Base-by-base conservation (phyloP, 1,140 invertebrate species). In the Stegodyphus dumicola region DNA sequence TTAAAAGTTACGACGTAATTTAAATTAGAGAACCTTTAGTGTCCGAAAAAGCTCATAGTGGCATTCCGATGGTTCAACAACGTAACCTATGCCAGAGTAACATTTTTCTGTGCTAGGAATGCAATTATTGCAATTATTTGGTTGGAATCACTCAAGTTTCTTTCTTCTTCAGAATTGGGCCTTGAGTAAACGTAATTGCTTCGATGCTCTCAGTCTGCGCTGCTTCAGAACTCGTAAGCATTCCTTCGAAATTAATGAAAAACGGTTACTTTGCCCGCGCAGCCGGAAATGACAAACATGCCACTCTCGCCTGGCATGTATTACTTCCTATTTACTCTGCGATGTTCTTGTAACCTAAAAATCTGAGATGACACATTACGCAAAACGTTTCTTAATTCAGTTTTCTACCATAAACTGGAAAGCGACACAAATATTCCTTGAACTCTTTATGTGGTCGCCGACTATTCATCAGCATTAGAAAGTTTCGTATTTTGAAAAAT, bases 111-210 rank as follows among this genome's bases (percentile, higher is more conserved):
- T 13, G 33, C 7, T n/a, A 54, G 81, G 81, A 85, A 85, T 85
- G 81, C 81, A 85, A 85, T 85, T 85, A 85, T 85, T 85, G 81
- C 81, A 85, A 85, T 85, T 85, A 85, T 85, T 85, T 85, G 81
- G 81, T 54, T 85, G 81, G 77, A 85, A 85, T 85, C 81, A 85
- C 81, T 85, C 81, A 85, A 70, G 81, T 13, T n/a, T 56, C 18
- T 49, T 60, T 17, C 54, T 56, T 18, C 49, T 33, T 33, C 33
- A 33, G 33, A 33, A 33, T 33, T 33, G 33, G 54, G 70, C 54
- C 48, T 52, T 81, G 70, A 54, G 71, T 66, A 81, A 81, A 81
- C 78, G 69, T 81, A 81, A 81, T 81, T 81, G 73, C 69, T 67
- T 33, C 33, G 11, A 13, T 11, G 60, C 60, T 7, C 11, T 64